These are phyloP conservation scores for Rhinichthys klamathensis DNA, from an alignment of 2,113 vertebrate species.

Conservation along the genomic window DNA sequence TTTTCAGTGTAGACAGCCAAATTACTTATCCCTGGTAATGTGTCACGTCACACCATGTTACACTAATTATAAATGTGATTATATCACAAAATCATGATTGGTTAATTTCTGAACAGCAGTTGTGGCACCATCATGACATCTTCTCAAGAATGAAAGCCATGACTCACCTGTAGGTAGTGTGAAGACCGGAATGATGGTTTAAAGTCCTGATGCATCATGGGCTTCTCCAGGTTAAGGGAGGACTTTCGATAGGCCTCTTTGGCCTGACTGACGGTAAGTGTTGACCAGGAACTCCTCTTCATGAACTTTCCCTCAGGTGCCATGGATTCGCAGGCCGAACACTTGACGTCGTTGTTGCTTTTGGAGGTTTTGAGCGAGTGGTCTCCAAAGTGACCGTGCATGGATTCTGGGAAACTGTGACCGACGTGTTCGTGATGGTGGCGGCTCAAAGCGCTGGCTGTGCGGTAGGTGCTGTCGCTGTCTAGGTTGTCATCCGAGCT, in stretches of 20 bases:
- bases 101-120: neutral
- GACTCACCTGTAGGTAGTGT: slow-evolving; percentile 94
- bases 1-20: too few species aligned
- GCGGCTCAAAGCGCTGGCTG: slow-evolving; percentile 85
- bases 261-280: slow-evolving; percentile 97
- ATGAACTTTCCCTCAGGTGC: slow-evolving; percentile 91
- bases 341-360: slow-evolving; percentile 98
- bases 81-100: neutral
- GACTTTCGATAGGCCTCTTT: slow-evolving; percentile 98
- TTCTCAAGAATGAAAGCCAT: neutral
- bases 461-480: slow-evolving; percentile 93
- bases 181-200: slow-evolving; percentile 87
- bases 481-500: slow-evolving; percentile 98
- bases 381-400: slow-evolving; percentile 89
- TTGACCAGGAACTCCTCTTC: slow-evolving; percentile 99
- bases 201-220: slow-evolving; percentile 87
- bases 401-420: slow-evolving; percentile 89
- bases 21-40: too few species aligned
- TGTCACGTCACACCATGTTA: too few species aligned
- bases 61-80: too few species aligned
- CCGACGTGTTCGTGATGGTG: slow-evolving; percentile 84
- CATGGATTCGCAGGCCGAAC: slow-evolving; percentile 91
- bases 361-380: slow-evolving; percentile 94
- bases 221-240: slow-evolving; percentile 94
- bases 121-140: neutral